Percentiles rank a stretch among this genome's conserved stretches.
phyloP scores from a whole-genome alignment of 2,113 vertebrate species.

The Sphaerodactylus townsendi region DNA sequence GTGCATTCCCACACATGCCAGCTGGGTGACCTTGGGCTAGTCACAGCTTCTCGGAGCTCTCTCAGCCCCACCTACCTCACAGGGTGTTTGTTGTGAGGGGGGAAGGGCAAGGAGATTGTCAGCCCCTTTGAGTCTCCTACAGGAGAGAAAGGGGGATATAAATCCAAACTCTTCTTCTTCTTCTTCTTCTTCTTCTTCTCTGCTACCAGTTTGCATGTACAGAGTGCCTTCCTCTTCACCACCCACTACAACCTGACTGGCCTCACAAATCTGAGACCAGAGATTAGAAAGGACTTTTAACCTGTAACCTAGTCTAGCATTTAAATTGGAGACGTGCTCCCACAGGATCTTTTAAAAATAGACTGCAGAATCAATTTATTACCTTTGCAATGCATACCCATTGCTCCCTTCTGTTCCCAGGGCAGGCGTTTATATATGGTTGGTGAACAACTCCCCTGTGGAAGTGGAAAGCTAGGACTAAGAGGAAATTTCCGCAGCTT shows the following conservation, averaged over 20 bases:
- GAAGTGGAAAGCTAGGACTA: neutral
- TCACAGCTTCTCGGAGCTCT: too few species aligned
- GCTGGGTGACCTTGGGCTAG: too few species aligned
- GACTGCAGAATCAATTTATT: neutral
- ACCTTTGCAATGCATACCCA: too few species aligned
- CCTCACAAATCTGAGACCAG: neutral
- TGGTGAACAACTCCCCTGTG: neutral
- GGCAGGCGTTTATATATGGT: neutral
- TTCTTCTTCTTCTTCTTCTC: too few species aligned
- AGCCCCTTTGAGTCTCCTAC: too few species aligned
- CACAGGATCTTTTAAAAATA: neutral
- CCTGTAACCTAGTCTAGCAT: neutral
- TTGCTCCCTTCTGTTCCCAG: neutral
- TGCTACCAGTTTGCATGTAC: neutral
- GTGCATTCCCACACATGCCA: too few species aligned
- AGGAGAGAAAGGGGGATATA: too few species aligned
- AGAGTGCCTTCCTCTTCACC: neutral
- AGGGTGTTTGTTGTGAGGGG: too few species aligned
- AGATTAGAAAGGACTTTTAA: neutral
- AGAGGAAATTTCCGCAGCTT: neutral
- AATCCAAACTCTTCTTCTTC: too few species aligned
- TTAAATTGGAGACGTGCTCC: neutral
- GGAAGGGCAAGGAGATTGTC: too few species aligned
- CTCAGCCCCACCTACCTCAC: too few species aligned
- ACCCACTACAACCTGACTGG: neutral